These are phyloP conservation scores for Leucophora obtusa DNA, from an alignment of 2,888 invertebrate genomes.

Conservation along the genomic window DNA sequence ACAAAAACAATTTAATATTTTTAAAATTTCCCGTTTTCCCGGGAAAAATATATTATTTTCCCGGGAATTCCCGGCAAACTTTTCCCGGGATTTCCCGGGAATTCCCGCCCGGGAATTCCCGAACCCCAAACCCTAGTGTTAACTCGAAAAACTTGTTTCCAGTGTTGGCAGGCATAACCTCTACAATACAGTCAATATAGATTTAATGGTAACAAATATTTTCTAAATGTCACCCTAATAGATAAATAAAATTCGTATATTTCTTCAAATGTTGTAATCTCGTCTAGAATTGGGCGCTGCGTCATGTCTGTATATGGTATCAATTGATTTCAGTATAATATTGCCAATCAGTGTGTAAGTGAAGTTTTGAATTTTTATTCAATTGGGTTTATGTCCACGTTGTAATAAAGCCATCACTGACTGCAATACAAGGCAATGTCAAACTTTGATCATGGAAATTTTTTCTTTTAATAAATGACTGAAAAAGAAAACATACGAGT, in stretches of 20 bases:
- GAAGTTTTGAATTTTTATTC: conserved; percentile 60
- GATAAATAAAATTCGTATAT: conserved; percentile 20
- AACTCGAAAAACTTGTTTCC: too few relatives aligned
- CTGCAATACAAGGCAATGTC: conserved; percentile 40
- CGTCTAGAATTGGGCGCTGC: conserved; percentile 72
- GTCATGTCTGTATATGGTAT: conserved; percentile 71
- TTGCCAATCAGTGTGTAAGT: conserved; percentile 62
- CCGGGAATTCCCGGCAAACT: too few relatives aligned
- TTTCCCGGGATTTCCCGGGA: too few relatives aligned
- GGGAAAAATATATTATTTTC: too few relatives aligned
- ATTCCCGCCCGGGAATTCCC: too few relatives aligned
- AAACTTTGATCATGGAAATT: conserved; percentile 27
- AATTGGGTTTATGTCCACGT: conserved; percentile 59
- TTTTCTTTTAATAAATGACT: conserved; percentile 16
- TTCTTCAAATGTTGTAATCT: neutral
- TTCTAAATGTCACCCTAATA: neutral
- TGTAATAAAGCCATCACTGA: conserved; percentile 62
- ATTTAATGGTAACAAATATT: too few relatives aligned
- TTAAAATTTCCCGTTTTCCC: too few relatives aligned
- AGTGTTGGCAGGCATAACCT: too few relatives aligned
- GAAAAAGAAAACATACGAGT: conserved; percentile 27
- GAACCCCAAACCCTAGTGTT: too few relatives aligned
- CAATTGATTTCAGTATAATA: conserved; percentile 64
- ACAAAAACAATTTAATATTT: too few relatives aligned
- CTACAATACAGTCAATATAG: too few relatives aligned